Evolutionary conservation across 1,140 invertebrate genomes (phyloP).

Genomic region (Arion vulgaris): DNA sequence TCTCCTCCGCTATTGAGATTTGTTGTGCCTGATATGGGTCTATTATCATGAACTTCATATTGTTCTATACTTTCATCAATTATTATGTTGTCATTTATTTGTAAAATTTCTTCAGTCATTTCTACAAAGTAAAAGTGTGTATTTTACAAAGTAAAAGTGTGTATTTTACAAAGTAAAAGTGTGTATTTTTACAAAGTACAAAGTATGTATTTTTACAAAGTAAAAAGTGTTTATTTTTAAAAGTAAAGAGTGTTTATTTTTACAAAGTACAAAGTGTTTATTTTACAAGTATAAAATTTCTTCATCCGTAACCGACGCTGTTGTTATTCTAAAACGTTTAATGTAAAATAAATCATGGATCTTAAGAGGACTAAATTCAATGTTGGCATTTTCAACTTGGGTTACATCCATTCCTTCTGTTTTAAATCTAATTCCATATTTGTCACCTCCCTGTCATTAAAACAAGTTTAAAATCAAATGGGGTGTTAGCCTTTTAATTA

Average conservation of each 20-base stretch:
- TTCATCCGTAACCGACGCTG: background rate
- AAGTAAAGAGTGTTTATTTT: too few relatives aligned
- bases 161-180: too few relatives aligned
- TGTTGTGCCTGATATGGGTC: background rate
- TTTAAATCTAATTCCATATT: background rate
- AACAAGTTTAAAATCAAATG: background rate
- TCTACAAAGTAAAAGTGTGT: background rate
- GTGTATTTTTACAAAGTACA: too few relatives aligned
- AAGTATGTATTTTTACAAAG: too few relatives aligned
- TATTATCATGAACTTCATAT: background rate
- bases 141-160: too few relatives aligned
- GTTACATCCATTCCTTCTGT: background rate
- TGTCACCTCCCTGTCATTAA: background rate
- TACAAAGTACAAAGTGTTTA: too few relatives aligned
- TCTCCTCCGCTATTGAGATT: background rate
- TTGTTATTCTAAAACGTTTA: background rate
- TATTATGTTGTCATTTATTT: background rate
- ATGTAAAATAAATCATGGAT: background rate
- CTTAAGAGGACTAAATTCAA: background rate
- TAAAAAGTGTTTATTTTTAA: too few relatives aligned
- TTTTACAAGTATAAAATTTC: background rate
- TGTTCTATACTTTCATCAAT: slow-evolving; percentile 7
- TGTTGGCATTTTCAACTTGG: background rate
- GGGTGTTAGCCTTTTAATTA: background rate
- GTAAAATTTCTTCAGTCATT: slow-evolving; percentile 4